A percentile compares a stretch with the other conserved stretches of the same genome.
Conservation (phyloP, 2,113 vertebrate genomes). For the Microcebus murinus region DNA sequence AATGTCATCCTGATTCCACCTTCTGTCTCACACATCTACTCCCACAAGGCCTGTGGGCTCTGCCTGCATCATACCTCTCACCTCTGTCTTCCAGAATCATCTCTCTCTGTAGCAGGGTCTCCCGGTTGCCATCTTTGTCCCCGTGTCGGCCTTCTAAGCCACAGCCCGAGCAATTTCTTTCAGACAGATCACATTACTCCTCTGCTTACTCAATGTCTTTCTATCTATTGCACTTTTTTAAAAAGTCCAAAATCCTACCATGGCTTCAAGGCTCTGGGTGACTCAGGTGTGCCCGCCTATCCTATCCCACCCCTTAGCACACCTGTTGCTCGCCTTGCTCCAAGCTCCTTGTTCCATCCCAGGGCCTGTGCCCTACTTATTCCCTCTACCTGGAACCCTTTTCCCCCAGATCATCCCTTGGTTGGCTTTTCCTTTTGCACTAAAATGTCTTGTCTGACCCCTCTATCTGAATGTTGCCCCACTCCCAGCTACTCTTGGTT, state of each 20-base stretch:
- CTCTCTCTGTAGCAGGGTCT: not conserved
- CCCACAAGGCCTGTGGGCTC: not conserved
- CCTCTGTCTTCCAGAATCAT: not conserved
- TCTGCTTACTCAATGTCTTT: not conserved
- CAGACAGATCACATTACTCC: not conserved
- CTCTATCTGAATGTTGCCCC: not conserved
- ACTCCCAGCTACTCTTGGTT: not conserved
- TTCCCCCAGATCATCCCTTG: not conserved
- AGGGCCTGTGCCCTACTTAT: not conserved
- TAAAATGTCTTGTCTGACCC: not conserved
- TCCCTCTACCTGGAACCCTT: not conserved
- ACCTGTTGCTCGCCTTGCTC: not conserved
- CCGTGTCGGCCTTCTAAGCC: not conserved
- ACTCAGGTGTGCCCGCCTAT: not conserved
- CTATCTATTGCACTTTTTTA: not conserved
- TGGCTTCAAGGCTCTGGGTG: not conserved
- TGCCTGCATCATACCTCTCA: not conserved
- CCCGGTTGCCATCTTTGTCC: not conserved
- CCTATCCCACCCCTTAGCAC: not conserved
- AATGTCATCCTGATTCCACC: not conserved
- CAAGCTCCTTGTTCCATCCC: not conserved
- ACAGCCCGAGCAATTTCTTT: not conserved
- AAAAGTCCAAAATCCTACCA: not conserved
- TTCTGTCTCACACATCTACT: not conserved
- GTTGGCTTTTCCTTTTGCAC: not conserved